Evolutionary conservation across 2,797 vertebrate genomes (phyloP), one percentile per base, ranked within the genome.

Genomic region (Cygnus olor): DNA sequence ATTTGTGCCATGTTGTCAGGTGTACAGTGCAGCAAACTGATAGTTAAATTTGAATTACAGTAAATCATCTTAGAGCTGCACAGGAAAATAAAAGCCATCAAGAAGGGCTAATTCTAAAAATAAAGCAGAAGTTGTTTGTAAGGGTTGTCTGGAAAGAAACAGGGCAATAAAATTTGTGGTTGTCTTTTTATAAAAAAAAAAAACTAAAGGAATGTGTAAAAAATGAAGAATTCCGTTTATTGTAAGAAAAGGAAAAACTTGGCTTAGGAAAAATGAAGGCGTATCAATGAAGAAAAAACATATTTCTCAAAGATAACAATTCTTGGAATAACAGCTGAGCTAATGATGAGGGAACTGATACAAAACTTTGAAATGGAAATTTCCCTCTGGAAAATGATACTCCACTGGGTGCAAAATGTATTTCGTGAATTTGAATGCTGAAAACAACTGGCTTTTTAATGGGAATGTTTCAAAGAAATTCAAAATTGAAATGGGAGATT

Each of bases 61-160:
- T 91, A 96, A 93, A 66, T 88, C 77, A 49, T 64, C 56, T 70
- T 53, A 79, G 68, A 40, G 40, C 32, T 85, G 68, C 54, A 93
- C 64, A 85, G 94, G 85, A 96, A 96, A 94, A 94, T 84, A 95
- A 88, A 96, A 94, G 19, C 85, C 32, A 85, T 28, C 30, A 92
- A 92, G 85, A 92, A 85, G 7, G 44, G 25, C 61, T 93, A 66
- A 85, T 87, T 94, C 89, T 96, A 93, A 96, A 95, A 96, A 90
- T 91, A 94, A 95, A 94, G 95, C 74, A 94, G 92, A 95, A 96
- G 93, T 94, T 96, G 63, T 88, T 94, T 96, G 57, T 86, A 91
- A 84, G 83, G 74, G 80, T 84, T 45, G 53, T 90, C 89, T 0
- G 7, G 88, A 96, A 97, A 95, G 56, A 96, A 93, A 87, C 21